phyloP scores from a whole-genome alignment of 2,113 vertebrate genomes.

The Leucosticte australis region DNA sequence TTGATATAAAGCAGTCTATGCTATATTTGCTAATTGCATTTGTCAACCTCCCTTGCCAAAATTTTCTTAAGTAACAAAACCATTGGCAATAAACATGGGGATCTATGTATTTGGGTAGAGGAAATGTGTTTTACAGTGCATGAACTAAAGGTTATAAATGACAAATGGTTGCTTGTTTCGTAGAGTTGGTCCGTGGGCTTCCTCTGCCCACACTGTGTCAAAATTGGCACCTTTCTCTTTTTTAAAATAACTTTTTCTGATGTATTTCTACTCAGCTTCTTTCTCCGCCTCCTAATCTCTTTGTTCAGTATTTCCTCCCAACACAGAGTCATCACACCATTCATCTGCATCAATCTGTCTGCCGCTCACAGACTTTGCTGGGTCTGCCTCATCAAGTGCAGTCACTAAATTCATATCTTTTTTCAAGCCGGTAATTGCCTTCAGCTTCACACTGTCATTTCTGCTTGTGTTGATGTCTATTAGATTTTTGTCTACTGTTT shows the following conservation, averaged over 20 bases:
- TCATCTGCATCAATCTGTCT: constrained; percentile 54
- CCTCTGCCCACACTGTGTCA: background rate
- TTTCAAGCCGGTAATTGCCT: constrained; percentile 21
- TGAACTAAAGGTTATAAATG: background rate
- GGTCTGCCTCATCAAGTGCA: constrained; percentile 45
- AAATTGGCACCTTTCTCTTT: background rate
- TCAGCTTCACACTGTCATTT: constrained; percentile 7
- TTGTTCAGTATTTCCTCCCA: constrained; percentile 7
- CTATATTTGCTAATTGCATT: constrained; percentile 41
- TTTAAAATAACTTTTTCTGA: constrained; percentile 6
- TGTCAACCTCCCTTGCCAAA: constrained; percentile 30
- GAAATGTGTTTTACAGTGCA: background rate
- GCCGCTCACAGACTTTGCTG: constrained; percentile 32
- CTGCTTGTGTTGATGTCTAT: constrained; percentile 22
- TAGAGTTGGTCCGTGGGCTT: background rate
- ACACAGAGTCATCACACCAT: constrained; percentile 13
- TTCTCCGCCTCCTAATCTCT: background rate
- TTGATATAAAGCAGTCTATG: constrained; percentile 24
- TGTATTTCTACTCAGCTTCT: background rate
- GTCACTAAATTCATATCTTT: constrained; percentile 37
- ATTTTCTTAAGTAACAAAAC: constrained; percentile 8
- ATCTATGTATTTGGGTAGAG: background rate
- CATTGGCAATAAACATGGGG: background rate
- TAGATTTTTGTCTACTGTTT: constrained; percentile 29
- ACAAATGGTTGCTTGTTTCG: background rate